Percentiles rank a stretch among this genome's conserved stretches.
Evolutionary conservation across 2,888 invertebrate species (phyloP).

Genomic region (Machimus atricapillus): DNA sequence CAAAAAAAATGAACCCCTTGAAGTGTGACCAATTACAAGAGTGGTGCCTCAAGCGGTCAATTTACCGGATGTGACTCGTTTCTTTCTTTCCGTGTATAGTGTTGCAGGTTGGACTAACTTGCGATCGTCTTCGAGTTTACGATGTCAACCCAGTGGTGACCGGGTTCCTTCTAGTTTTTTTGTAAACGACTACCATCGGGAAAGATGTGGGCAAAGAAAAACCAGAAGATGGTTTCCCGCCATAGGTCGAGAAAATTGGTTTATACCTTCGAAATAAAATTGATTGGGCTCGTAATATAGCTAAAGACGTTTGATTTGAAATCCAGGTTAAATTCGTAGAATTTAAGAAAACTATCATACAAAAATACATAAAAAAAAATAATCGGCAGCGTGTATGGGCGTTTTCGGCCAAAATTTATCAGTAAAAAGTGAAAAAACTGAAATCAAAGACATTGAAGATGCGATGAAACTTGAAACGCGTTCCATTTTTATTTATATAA

Average conservation of each 20-base stretch:
- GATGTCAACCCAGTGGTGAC: background rate
- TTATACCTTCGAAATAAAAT: background rate
- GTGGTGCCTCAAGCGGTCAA: constrained; percentile 18
- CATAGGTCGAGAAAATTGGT: background rate
- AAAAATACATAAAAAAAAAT: background rate
- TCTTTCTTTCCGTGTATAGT: constrained; percentile 25
- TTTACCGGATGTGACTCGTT: constrained; percentile 30
- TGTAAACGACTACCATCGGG: background rate
- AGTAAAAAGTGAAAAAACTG: background rate
- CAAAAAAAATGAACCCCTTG: constrained; percentile 34
- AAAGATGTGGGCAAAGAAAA: background rate
- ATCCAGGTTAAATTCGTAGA: background rate
- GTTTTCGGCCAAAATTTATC: background rate
- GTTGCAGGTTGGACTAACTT: background rate
- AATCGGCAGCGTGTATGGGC: background rate
- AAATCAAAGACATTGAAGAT: background rate
- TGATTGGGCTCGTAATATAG: background rate
- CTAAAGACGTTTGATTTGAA: background rate
- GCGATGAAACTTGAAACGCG: constrained; percentile 8
- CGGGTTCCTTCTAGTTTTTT: background rate
- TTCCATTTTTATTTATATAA: background rate
- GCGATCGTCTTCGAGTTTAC: background rate
- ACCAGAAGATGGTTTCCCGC: background rate
- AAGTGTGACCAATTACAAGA: constrained; percentile 40
- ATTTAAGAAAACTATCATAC: background rate